phyloP scores from a whole-genome alignment of 2,113 vertebrate genomes.

The Pelecanoides urinatrix region DNA sequence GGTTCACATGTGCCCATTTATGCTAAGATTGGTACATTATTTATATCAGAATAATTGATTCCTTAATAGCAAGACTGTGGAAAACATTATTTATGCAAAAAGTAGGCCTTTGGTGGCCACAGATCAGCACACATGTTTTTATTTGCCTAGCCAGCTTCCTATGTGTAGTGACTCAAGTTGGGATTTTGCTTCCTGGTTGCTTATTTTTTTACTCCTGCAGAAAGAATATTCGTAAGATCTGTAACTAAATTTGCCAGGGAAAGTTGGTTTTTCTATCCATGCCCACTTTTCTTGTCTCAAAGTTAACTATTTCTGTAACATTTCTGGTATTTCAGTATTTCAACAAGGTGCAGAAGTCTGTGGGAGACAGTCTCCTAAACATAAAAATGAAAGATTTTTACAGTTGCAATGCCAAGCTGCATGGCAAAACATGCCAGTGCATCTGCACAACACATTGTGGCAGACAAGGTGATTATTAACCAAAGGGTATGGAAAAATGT shows the following conservation, averaged over 20 bases:
- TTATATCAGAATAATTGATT: constrained; percentile 39
- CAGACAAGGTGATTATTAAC: not conserved
- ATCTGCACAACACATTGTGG: not conserved
- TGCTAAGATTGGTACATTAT: not conserved
- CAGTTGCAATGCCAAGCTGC: not conserved
- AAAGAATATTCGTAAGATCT: constrained; percentile 47
- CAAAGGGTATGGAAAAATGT: not conserved
- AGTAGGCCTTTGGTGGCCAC: not conserved
- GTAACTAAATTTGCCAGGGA: constrained; percentile 29
- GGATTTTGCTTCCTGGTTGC: constrained; percentile 16
- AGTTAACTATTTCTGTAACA: not conserved
- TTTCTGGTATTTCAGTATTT: not conserved
- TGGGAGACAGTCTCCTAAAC: not conserved
- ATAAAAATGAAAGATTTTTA: not conserved
- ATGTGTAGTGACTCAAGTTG: not conserved
- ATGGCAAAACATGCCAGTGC: not conserved
- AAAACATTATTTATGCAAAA: constrained; percentile 32
- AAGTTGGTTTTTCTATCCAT: constrained; percentile 26
- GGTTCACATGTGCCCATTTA: not conserved
- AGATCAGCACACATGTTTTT: not conserved
- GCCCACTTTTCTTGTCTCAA: not conserved
- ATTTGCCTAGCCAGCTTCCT: constrained; percentile 20
- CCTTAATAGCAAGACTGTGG: not conserved
- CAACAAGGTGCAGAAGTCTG: not conserved
- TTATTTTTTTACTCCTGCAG: constrained; percentile 30